A percentile compares a stretch with the other conserved stretches of the same genome.
phyloP scores from a whole-genome alignment of 2,888 invertebrate genomes.

The Dolomedes plantarius region DNA sequence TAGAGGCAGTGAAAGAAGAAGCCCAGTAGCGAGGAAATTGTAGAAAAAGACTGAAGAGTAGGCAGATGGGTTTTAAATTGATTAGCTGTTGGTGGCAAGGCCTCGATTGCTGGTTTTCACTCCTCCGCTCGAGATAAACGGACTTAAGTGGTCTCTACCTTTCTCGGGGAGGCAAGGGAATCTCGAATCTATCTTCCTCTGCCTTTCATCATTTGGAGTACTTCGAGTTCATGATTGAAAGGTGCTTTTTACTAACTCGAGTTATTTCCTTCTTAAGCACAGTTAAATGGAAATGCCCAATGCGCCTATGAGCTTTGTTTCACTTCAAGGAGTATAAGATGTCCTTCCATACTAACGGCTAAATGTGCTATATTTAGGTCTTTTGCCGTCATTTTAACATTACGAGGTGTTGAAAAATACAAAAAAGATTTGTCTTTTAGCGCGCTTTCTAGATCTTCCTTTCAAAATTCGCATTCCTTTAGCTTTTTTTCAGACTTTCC shows the following conservation, averaged over 20 bases:
- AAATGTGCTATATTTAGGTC: too few species aligned
- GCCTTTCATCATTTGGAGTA: constrained; percentile 31
- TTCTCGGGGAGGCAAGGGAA: constrained; percentile 24
- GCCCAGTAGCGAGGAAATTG: constrained; percentile 34
- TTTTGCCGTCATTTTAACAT: too few species aligned
- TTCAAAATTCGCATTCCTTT: too few species aligned
- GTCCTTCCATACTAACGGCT: too few species aligned
- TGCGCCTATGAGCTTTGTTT: too few species aligned
- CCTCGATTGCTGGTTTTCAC: constrained; percentile 46
- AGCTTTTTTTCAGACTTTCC: too few species aligned
- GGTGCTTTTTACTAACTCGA: constrained; percentile 10
- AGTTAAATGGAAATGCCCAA: too few species aligned
- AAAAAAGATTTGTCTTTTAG: too few species aligned
- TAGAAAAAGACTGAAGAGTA: constrained; percentile 49
- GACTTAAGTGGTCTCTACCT: constrained; percentile 53
- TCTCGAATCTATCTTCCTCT: constrained; percentile 29
- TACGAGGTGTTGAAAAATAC: too few species aligned
- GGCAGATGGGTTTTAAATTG: constrained; percentile 61
- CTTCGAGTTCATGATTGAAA: constrained; percentile 25
- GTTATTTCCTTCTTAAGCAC: constrained; percentile 1
- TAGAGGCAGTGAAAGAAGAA: constrained; percentile 29
- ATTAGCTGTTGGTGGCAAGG: constrained; percentile 50
- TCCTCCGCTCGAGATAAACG: constrained; percentile 37
- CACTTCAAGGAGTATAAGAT: too few species aligned
- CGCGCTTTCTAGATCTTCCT: too few species aligned